Conservation (phyloP, 2,888 invertebrate species). For the Agrochola litura region DNA sequence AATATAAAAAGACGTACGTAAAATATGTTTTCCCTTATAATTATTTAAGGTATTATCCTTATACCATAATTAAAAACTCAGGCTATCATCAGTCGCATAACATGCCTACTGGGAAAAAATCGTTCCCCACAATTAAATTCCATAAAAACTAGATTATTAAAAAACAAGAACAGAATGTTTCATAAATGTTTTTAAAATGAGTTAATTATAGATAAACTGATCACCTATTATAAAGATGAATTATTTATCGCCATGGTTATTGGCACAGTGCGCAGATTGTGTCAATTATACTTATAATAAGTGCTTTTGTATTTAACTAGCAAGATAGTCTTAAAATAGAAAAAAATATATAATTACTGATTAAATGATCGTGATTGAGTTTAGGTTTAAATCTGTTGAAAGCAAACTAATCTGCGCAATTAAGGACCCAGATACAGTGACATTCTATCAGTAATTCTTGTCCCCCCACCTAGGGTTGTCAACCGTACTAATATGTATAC, state of each 20-base stretch:
- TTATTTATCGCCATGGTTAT: slow-evolving; percentile 12
- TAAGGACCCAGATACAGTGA: not conserved
- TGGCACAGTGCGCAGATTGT: slow-evolving; percentile 3
- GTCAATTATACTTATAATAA: slow-evolving; percentile 6
- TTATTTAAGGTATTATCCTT: slow-evolving; percentile 26
- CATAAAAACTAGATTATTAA: slow-evolving; percentile 16
- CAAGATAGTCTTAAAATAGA: not conserved
- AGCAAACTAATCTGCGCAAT: not conserved
- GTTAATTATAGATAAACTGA: slow-evolving; percentile 1
- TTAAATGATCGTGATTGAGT: not conserved
- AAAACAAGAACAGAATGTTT: not conserved
- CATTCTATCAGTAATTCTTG: not conserved
- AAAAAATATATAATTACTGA: slow-evolving; percentile 6
- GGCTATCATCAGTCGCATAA: not conserved
- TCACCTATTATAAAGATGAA: slow-evolving; percentile 5
- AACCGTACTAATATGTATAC: no score
- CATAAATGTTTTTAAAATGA: slow-evolving; percentile 23
- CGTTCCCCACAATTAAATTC: not conserved
- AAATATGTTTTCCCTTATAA: not conserved
- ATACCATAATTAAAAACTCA: not conserved
- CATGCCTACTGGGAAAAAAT: not conserved
- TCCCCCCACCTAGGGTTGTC: no score
- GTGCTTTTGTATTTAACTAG: not conserved
- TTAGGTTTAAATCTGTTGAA: not conserved
- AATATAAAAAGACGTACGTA: not conserved